Evolutionary conservation across 2,113 vertebrate genomes (phyloP), one percentile per base, ranked within the genome.

Genomic region (Gorilla gorilla): DNA sequence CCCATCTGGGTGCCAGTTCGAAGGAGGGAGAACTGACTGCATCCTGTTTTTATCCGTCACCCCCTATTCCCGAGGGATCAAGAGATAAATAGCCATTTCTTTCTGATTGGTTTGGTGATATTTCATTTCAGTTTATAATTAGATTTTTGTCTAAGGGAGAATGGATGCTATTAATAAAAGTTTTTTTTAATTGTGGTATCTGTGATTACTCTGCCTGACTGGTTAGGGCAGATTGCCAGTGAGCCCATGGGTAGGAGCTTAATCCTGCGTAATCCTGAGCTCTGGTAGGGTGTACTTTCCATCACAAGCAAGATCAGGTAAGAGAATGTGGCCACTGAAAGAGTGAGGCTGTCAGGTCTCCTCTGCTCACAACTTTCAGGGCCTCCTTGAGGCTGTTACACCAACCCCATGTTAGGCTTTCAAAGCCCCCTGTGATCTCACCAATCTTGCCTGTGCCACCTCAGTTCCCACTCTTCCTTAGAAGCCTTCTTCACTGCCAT

Each of bases 111-210:
- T 55, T 90, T 96, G 86, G 73, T 92, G 86, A 96, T 97, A 96
- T 89, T 97, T 97, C 89, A 96, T 94, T 98, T 94, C 83, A 12
- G 59, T n/a, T 92, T 82, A 50, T 98, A 95, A 96, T 95, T 93
- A 45, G 59, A 96, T 97, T 96, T 64, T 96, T 86, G 59, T 93
- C 50, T 32, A 86, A 94, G 52, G 68, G 38, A 91, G 22, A 91
- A 88, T 52, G 40, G 59, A 35, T 1, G 27, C 93, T 94, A 90
- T 97, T 90, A 95, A 95, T 96, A 96, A 92, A 95, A 75, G 11
- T 30, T 35, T 40, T 75, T 90, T 55, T 35, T 30, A 25, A 90
- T 97, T 90, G 43, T 81, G 82, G 50, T 73, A 68, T 79, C n/a
- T 73, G 72, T 93, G 52, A 89, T 93, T 86, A 70, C 83, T 68